phyloP scores from a whole-genome alignment of 2,797 vertebrate species.

The Toxotes lorentzi region DNA sequence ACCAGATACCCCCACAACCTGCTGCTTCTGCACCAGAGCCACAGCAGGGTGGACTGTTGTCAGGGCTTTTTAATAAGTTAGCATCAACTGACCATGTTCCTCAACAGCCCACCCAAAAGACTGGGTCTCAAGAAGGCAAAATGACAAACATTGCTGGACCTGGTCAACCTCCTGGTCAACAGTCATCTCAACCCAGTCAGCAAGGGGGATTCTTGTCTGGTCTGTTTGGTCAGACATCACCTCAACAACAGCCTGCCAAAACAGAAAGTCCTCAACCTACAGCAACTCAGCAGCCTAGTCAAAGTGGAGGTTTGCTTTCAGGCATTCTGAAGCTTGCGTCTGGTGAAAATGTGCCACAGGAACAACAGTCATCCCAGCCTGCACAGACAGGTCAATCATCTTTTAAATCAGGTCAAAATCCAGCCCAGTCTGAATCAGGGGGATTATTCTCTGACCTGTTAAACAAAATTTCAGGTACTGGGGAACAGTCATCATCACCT shows the following conservation, averaged over 20 bases:
- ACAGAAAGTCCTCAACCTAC: constrained; percentile 51
- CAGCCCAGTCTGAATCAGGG: constrained; percentile 73
- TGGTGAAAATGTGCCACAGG: constrained; percentile 75
- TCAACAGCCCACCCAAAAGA: constrained; percentile 65
- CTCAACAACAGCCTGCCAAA: constrained; percentile 65
- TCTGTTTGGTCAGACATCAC: constrained; percentile 77
- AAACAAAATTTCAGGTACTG: constrained; percentile 77
- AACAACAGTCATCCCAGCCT: constrained; percentile 61
- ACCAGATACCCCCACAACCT: constrained; percentile 76
- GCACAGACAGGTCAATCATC: constrained; percentile 47
- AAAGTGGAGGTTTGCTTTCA: constrained; percentile 86
- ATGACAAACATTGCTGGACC: constrained; percentile 56
- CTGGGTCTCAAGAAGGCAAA: constrained; percentile 61
- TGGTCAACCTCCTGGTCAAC: constrained; percentile 61
- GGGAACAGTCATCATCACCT: constrained; percentile 71
- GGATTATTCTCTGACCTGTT: constrained; percentile 82
- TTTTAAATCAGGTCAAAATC: constrained; percentile 58
- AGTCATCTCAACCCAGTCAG: constrained; percentile 71
- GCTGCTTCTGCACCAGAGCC: constrained; percentile 71
- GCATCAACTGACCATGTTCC: constrained; percentile 82
- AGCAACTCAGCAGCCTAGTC: constrained; percentile 69
- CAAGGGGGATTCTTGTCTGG: constrained; percentile 85
- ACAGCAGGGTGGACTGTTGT: constrained; percentile 85
- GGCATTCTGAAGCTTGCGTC: constrained; percentile 87
- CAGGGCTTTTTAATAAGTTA: constrained; percentile 87